These are phyloP conservation scores for Pristionchus entomophagus DNA, from an alignment of 2,888 invertebrate species.

Conservation along the genomic window DNA sequence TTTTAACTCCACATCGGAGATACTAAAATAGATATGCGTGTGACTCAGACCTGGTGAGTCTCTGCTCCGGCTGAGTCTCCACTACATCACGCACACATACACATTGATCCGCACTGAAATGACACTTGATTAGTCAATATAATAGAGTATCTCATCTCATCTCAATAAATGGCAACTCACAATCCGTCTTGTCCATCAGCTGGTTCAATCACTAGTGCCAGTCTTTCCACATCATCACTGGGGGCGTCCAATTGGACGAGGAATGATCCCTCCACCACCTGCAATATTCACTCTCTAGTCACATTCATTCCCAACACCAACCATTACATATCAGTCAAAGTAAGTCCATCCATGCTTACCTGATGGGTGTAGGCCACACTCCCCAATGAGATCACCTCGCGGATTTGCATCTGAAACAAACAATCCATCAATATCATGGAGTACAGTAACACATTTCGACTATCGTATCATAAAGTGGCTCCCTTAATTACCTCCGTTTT, in stretches of 20 bases:
- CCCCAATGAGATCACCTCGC: not conserved
- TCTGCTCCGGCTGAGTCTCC: constrained; percentile 35
- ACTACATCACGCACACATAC: constrained; percentile 26
- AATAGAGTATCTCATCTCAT: too few species aligned
- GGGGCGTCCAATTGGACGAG: not conserved
- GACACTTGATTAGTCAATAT: too few species aligned
- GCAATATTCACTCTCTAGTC: not conserved
- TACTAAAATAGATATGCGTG: too few species aligned
- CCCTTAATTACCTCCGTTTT: not conserved
- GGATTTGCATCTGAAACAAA: not conserved
- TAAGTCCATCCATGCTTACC: too few species aligned
- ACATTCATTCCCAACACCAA: not conserved
- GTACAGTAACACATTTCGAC: not conserved
- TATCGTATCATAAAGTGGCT: not conserved
- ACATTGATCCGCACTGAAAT: not conserved
- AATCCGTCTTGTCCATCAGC: not conserved
- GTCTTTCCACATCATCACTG: not conserved
- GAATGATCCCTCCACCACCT: not conserved
- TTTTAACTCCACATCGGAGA: too few species aligned
- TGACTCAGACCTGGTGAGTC: not conserved
- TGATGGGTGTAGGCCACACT: not conserved
- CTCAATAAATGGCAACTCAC: too few species aligned
- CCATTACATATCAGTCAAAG: too few species aligned
- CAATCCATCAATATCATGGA: not conserved
- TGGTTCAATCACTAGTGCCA: not conserved